Base-by-base conservation (phyloP, 1,140 invertebrate genomes). In the Zaprionus ghesquierei region DNA sequence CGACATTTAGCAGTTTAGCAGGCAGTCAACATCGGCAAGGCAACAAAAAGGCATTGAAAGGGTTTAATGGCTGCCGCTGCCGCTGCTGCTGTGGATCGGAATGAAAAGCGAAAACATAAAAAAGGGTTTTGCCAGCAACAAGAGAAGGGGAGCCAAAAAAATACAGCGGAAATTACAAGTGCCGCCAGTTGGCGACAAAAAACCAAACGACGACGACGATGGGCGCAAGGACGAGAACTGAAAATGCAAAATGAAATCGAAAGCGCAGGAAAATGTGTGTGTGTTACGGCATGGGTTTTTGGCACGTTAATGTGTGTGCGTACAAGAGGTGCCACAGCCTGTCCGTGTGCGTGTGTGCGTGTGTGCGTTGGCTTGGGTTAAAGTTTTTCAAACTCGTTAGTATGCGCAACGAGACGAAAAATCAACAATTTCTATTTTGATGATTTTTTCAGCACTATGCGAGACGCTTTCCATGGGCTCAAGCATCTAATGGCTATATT, bases 351-450 rank as follows among this genome's bases (percentile, higher is more conserved):
- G 63, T 64, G 73, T 44, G 56, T 66, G 64, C 50, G 56, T 6
- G 6, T 41, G 35, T 2, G 6, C n/a, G 29, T 69, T 79, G 75
- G 70, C 79, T 81, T 75, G 79, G 75, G 65, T 79, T 81, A 64
- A 79, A 82, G 71, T 82, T 75, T 44, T 44, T 54, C 46, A 68
- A 87, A 74, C 76, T 87, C 84, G 84, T 87, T 87, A 84, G 84
- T 87, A 87, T 87, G 84, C 84, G 77, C 79, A 89, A 66, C 84
- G 84, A 89, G 62, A 89, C 84, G 84, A 84, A 89, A 89, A 89
- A 87, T 89, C 84, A 89, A 87, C 84, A 89, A 89, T 87, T 84
- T 89, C 85, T 89, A 82, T 82, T 87, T 89, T 77, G 76, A 77
- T 87, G 77, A 89, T 89, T 77, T 74, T 89, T 77, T 29, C 66